Conservation (phyloP, 2,113 vertebrate species). For the Nibea albiflora region DNA sequence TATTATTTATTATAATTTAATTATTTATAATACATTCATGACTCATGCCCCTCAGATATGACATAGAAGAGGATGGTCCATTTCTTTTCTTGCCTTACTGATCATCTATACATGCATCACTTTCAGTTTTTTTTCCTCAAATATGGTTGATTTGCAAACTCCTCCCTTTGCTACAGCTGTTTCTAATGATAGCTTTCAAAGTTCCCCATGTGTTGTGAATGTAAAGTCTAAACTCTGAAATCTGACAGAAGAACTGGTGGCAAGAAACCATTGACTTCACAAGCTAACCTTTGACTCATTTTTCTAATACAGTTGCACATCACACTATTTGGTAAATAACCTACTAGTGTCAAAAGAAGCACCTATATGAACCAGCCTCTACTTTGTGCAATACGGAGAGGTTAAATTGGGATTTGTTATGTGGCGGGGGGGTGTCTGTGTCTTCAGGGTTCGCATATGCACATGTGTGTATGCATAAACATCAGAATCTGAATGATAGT, state of each 20-base stretch:
- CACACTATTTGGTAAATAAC: background rate
- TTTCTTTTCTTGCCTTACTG: constrained; percentile 28
- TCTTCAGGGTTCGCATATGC: too few relatives aligned
- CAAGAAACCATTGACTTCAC: background rate
- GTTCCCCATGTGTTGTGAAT: background rate
- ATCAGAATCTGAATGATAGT: too few relatives aligned
- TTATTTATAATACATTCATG: constrained; percentile 61
- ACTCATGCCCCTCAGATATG: constrained; percentile 36
- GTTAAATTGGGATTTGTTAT: too few relatives aligned
- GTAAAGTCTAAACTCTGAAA: background rate
- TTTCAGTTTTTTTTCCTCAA: background rate
- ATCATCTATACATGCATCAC: background rate
- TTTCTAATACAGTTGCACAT: background rate
- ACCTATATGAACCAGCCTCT: background rate
- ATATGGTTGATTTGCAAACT: background rate
- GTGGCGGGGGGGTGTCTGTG: too few relatives aligned
- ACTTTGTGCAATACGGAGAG: too few relatives aligned
- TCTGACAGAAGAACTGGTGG: background rate
- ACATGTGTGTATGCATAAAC: too few relatives aligned
- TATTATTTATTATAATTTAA: constrained; percentile 62
- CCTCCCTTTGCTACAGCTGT: background rate
- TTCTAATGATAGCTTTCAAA: background rate
- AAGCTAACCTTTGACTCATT: background rate
- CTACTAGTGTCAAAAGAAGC: background rate
- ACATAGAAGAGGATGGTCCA: background rate